phyloP scores from a whole-genome alignment of 2,888 invertebrate genomes.

The Ormyrus pomaceus region DNA sequence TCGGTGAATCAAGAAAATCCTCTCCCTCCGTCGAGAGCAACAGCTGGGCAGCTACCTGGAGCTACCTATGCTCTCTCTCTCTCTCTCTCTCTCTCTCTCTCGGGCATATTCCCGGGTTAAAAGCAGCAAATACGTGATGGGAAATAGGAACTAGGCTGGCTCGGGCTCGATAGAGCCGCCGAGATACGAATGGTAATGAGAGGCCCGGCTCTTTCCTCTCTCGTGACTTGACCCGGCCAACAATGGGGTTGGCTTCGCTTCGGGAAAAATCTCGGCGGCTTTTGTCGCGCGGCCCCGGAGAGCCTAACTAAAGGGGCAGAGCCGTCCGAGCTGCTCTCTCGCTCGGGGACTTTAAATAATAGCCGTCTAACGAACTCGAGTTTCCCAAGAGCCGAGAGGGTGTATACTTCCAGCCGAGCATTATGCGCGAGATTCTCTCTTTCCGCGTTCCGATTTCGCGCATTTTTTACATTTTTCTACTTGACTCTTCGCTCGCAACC shows the following conservation, averaged over 20 bases:
- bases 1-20: neutral
- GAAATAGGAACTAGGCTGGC: constrained; percentile 70
- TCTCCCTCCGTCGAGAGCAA: too few relatives aligned
- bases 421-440: too few relatives aligned
- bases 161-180: constrained; percentile 63
- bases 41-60: too few relatives aligned
- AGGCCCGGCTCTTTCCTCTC: constrained; percentile 59
- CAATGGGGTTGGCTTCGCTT: constrained; percentile 67
- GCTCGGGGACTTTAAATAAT: constrained; percentile 41
- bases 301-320: constrained; percentile 49
- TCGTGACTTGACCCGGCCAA: constrained; percentile 69
- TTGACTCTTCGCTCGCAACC: too few relatives aligned
- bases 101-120: constrained; percentile 1
- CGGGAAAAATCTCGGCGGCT: constrained; percentile 52
- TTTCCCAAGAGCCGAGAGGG: too few relatives aligned
- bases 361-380: constrained; percentile 34
- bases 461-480: too few relatives aligned
- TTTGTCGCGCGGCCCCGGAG: constrained; percentile 55
- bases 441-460: too few relatives aligned
- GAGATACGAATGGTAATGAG: constrained; percentile 73
- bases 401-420: too few relatives aligned
- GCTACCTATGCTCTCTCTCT: too few relatives aligned
- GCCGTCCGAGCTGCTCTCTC: constrained; percentile 28
- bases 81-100: too few relatives aligned
- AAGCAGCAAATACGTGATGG: constrained; percentile 60